These are phyloP conservation scores for Cariama cristata DNA, from an alignment of 2,113 vertebrate species.

Conservation along the genomic window DNA sequence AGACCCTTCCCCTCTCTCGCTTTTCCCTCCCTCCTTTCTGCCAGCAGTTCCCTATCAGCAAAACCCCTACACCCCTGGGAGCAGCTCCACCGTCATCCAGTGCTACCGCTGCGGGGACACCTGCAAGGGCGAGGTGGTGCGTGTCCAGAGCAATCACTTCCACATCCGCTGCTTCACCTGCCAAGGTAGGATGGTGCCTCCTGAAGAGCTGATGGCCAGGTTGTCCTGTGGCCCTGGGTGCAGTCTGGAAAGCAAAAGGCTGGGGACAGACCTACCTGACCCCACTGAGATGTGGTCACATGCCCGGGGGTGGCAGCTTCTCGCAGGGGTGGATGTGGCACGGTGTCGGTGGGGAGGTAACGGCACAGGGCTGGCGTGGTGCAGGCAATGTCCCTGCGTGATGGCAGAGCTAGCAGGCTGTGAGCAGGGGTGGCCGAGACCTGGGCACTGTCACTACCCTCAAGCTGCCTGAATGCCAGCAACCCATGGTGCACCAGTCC, in stretches of 20 bases:
- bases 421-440: not conserved
- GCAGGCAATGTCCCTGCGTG: not conserved
- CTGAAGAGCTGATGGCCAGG: not conserved
- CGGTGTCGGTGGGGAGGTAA: not conserved
- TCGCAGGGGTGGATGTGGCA: fast-evolving
- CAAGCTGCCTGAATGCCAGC: not conserved
- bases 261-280: not conserved
- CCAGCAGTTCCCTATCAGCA: conserved; percentile 88
- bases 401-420: not conserved
- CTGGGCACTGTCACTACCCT: too few relatives aligned
- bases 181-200: conserved; percentile 81
- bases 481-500: fast-evolving
- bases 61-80: conserved; percentile 78
- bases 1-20: not conserved
- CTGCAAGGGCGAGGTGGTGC: conserved; percentile 97
- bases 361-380: fast-evolving
- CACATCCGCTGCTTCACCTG: conserved; percentile 99
- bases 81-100: conserved; percentile 85
- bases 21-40: conserved; percentile 8
- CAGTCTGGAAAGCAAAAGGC: not conserved
- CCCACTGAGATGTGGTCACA: not conserved
- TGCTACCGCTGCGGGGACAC: conserved; percentile 94
- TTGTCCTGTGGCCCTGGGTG: not conserved
- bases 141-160: conserved; percentile 95
- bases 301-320: fast-evolving